phyloP scores from a whole-genome alignment of 2,888 invertebrate species.

The Catonia carolina region DNA sequence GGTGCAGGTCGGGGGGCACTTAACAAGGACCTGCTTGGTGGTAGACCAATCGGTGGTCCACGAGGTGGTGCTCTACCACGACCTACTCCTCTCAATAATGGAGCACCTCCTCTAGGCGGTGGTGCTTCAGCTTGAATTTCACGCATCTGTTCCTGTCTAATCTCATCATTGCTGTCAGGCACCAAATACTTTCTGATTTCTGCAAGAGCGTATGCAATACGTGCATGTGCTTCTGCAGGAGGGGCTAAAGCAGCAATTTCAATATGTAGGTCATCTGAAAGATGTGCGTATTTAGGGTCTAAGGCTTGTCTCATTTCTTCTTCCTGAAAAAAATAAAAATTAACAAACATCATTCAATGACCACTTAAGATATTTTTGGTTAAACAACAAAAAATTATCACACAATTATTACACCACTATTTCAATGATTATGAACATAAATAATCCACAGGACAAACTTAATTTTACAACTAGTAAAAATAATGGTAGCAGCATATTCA shows the following conservation, averaged over 20 bases:
- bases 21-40: slow-evolving; percentile 3
- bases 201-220: slow-evolving; percentile 75
- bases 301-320: slow-evolving; percentile 81
- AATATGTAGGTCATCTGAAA: slow-evolving; percentile 86
- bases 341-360: background rate
- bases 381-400: too few relatives aligned
- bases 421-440: too few relatives aligned
- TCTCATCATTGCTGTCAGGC: slow-evolving; percentile 81
- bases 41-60: background rate
- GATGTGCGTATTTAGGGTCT: slow-evolving; percentile 86
- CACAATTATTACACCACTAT: too few relatives aligned
- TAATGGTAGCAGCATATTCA: too few relatives aligned
- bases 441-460: too few relatives aligned
- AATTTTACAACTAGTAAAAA: too few relatives aligned
- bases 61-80: slow-evolving; percentile 19
- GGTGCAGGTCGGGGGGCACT: slow-evolving; percentile 21
- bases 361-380: too few relatives aligned
- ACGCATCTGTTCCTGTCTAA: slow-evolving; percentile 84
- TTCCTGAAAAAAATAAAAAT: slow-evolving; percentile 53
- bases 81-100: slow-evolving; percentile 1
- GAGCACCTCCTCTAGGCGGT: slow-evolving; percentile 8
- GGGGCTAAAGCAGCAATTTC: slow-evolving; percentile 88
- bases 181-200: slow-evolving; percentile 74
- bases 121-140: slow-evolving; percentile 58
- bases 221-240: slow-evolving; percentile 76